These are phyloP conservation scores for Eupithecia tripunctaria DNA, from an alignment of 2,888 invertebrate genomes.

Conservation along the genomic window DNA sequence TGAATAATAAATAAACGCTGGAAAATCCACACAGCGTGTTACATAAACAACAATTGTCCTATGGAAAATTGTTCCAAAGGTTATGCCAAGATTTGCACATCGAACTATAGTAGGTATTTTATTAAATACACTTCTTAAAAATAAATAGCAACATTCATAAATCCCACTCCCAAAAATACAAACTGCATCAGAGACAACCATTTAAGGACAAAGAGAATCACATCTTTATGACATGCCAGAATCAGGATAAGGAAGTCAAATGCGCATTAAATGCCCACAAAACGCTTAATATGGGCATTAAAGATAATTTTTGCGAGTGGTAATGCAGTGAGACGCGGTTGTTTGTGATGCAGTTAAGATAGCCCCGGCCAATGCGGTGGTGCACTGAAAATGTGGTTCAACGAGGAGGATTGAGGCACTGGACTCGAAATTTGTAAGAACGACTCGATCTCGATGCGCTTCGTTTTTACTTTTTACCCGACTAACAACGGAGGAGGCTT, in stretches of 20 bases:
- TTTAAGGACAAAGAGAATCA: conserved; percentile 35
- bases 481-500: too few relatives aligned
- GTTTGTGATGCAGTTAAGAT: conserved; percentile 73
- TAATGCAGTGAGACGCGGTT: conserved; percentile 50
- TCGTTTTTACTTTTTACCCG: background rate
- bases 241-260: conserved; percentile 43
- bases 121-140: background rate
- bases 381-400: conserved; percentile 43
- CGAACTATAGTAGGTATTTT: background rate
- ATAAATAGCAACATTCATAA: background rate
- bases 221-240: conserved; percentile 32
- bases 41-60: background rate
- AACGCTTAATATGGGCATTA: conserved; percentile 65
- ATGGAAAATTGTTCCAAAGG: background rate
- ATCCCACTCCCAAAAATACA: conserved; percentile 13
- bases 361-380: conserved; percentile 51
- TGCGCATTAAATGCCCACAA: conserved; percentile 39
- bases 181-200: conserved; percentile 26
- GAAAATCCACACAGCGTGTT: too few relatives aligned
- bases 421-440: conserved; percentile 17
- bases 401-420: conserved; percentile 19
- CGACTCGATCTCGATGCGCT: background rate
- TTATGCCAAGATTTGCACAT: background rate
- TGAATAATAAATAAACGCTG: too few relatives aligned
- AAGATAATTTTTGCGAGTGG: conserved; percentile 61